A percentile compares a stretch with the other conserved stretches of the same genome.
These are phyloP conservation scores for Parnassius mnemosyne DNA, from an alignment of 2,888 invertebrate genomes.

Conservation along the genomic window DNA sequence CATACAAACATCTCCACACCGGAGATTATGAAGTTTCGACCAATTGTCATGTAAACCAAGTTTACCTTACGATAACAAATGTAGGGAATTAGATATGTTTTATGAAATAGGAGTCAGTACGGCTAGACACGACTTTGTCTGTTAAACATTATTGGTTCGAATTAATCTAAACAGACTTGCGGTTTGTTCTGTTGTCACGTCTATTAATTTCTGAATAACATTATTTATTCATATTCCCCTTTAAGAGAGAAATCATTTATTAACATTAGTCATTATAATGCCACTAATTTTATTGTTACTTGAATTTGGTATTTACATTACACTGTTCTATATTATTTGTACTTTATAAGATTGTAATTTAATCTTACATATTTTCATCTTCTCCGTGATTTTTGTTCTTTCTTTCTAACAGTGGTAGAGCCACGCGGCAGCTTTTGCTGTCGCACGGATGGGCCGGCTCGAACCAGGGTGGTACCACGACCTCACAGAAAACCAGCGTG, in stretches of 20 bases:
- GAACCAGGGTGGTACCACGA: too few relatives aligned
- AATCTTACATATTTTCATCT: too few relatives aligned
- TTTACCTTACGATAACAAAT: constrained; percentile 15
- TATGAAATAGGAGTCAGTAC: constrained; percentile 5
- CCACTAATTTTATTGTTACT: too few relatives aligned
- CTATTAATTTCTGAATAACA: constrained; percentile 15
- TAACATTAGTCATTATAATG: too few relatives aligned
- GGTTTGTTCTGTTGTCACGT: constrained; percentile 18
- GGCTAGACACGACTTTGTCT: constrained; percentile 8
- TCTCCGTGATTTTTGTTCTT: too few relatives aligned
- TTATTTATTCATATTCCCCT: constrained; percentile 8
- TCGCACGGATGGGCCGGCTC: too few relatives aligned
- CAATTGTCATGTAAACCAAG: constrained; percentile 17
- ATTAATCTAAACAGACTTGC: constrained; percentile 13
- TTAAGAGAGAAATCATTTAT: constrained; percentile 8
- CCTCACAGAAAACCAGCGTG: too few relatives aligned
- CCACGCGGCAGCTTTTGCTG: too few relatives aligned
- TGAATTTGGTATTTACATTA: too few relatives aligned
- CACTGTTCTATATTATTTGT: not conserved
- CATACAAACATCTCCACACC: constrained; percentile 7
- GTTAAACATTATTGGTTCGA: constrained; percentile 10
- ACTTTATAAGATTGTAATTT: not conserved
- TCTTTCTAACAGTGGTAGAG: too few relatives aligned
- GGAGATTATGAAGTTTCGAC: not conserved
- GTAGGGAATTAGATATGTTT: constrained; percentile 7